These are phyloP conservation scores for Apogon hyalosoma DNA, from an alignment of 2,797 vertebrate genomes.

Conservation along the genomic window DNA sequence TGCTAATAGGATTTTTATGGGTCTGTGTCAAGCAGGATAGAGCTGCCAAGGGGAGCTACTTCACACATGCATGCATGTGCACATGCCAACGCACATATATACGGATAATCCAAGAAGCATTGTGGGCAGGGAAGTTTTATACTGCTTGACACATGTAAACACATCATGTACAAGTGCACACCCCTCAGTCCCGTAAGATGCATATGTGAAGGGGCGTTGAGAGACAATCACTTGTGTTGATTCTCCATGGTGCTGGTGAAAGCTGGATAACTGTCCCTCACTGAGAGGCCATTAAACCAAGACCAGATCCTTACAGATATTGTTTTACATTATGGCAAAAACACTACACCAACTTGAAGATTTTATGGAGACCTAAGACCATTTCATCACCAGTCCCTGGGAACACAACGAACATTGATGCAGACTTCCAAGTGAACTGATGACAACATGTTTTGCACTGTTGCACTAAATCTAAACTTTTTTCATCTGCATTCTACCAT, in stretches of 20 bases:
- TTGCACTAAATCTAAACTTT: conserved; percentile 62
- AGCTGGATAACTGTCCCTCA: conserved; percentile 60
- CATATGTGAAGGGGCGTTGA: conserved; percentile 46
- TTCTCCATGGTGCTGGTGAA: conserved; percentile 73
- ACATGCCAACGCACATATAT: conserved; percentile 43
- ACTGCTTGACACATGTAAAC: conserved; percentile 53
- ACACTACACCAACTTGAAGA: conserved; percentile 39
- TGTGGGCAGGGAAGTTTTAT: conserved; percentile 43
- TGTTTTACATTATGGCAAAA: conserved; percentile 64
- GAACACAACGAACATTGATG: conserved; percentile 54
- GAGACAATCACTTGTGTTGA: conserved; percentile 74
- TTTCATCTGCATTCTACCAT: conserved; percentile 48
- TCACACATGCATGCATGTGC: conserved; percentile 48
- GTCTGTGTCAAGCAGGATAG: conserved; percentile 73
- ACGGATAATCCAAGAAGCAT: conserved; percentile 39
- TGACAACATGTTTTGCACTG: conserved; percentile 70
- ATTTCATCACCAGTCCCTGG: conserved; percentile 46
- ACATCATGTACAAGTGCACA: conserved; percentile 29
- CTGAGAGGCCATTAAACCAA: conserved; percentile 37
- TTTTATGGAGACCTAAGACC: conserved; percentile 39
- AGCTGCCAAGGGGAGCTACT: conserved; percentile 64
- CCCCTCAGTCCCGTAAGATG: conserved; percentile 39
- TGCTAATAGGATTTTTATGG: conserved; percentile 84
- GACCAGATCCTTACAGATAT: conserved; percentile 62
- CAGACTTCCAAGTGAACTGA: conserved; percentile 53